Conservation (phyloP, 2,888 invertebrate genomes). For the Dascillus cervinus region DNA sequence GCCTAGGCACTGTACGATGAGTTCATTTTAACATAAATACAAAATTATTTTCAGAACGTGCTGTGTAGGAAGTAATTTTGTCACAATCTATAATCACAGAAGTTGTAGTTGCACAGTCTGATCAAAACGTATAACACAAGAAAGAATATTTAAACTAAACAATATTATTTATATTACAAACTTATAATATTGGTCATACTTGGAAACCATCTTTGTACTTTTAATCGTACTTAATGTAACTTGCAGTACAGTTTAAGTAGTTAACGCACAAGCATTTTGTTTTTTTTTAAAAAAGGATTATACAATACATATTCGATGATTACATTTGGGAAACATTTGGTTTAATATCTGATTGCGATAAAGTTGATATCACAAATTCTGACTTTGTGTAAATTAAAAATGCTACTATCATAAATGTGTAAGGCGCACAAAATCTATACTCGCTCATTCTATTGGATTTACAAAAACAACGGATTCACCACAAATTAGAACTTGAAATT, state of each 20-base stretch:
- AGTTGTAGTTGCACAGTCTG: constrained; percentile 30
- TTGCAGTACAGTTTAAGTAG: constrained; percentile 10
- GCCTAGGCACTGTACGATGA: constrained; percentile 38
- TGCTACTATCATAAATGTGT: too few species aligned
- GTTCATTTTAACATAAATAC: constrained; percentile 28
- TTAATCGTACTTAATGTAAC: constrained; percentile 11
- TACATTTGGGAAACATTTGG: constrained; percentile 28
- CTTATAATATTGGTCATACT: constrained; percentile 27
- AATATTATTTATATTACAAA: constrained; percentile 16
- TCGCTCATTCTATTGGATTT: background rate
- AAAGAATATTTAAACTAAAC: constrained; percentile 11
- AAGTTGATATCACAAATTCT: too few species aligned
- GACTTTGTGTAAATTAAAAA: too few species aligned
- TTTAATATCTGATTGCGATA: constrained; percentile 35
- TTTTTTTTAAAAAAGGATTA: constrained; percentile 16
- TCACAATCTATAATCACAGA: constrained; percentile 40
- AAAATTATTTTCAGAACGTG: constrained; percentile 26
- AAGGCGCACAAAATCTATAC: background rate
- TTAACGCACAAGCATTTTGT: constrained; percentile 6
- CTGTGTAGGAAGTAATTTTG: constrained; percentile 32
- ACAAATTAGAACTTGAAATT: background rate
- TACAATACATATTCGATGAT: constrained; percentile 28
- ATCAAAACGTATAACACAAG: constrained; percentile 14
- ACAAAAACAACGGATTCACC: background rate
- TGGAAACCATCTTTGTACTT: constrained; percentile 27